Evolutionary conservation across 1,140 invertebrate species (phyloP), one percentile per base, ranked within the genome.

Genomic region (Drosophila elegans): DNA sequence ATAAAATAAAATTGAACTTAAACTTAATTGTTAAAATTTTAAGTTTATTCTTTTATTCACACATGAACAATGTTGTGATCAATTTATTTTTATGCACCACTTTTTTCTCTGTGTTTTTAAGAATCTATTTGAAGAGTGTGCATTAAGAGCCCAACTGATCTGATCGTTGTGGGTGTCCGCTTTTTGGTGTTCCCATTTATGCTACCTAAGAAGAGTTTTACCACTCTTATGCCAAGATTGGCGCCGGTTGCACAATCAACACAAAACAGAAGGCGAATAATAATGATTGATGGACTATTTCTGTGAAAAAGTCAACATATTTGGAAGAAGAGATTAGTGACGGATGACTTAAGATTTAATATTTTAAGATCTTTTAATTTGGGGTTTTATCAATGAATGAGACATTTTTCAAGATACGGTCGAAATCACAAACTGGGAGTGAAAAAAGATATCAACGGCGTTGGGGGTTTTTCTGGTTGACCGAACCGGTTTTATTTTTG

Each of bases 201-300:
- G 46, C 52, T 52, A 66, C 73, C 60, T 46, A 75, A 49, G 56
- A n/a, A 38, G 46, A 21, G 55, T 59, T 36, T 49, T 67, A 66
- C 75, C 72, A 75, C 72, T 25, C 38, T 52, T 56, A 21, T 57
- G 53, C 16, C 36, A 75, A 66, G 62, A 66, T 64, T 66, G 73
- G 72, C 72, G 41, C 73, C 9, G 29, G 42, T 75, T 75, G 48
- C 73, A 57, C 73, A 75, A 75, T 48, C 38, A 44, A 45, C 34
- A 21, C 51, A 41, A 57, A 41, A 34, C 42, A 71, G 66, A 71
- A 56, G 51, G 13, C 34, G 25, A 36, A 42, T 56, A 68, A 55
- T 48, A 56, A 16, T 71, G 64, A 69, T 69, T 53, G 42, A 69
- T 48, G n/a, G 16, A n/a, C 6, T 27, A 25, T 25, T 69, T 71